Evolutionary conservation across 2,888 invertebrate species (phyloP), one percentile per base, ranked within the genome.

Genomic region (Lysandra coridon): DNA sequence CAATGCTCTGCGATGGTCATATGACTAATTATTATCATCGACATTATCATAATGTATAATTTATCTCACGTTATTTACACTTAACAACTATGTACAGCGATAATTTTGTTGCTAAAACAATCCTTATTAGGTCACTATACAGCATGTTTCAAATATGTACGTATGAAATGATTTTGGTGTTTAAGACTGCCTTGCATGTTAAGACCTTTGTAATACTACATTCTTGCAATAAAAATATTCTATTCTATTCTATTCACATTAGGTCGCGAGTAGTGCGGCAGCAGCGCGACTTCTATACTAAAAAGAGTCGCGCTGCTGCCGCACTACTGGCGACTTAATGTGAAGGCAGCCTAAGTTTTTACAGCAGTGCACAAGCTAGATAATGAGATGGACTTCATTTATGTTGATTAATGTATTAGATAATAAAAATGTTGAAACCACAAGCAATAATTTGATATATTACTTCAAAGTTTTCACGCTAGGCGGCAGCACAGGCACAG

Each of bases 1-100:
- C 69, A 69, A 69, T 69, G 69, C 14, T 69, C 69, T 37, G 14
- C 5, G 14, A 14, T 69, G 69, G 69, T 69, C 69, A 69, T 33
- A 69, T 37, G 69, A 69, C 69, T 69, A 69, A 37, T 69, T 62
- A 62, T n/a, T 62, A 62, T 64, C 12, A 33, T 69, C 69, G 14
- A 69, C 33, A 69, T 69, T 69, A 69, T 37, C 33, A 37, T 69
- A 69, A 33, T 69, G 33, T 69, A 30, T 64, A 10, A 30, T 64
- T 30, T 69, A 14, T 69, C 14, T 69, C 1, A 33, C 1, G 5
- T 69, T 69, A 69, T 37, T 69, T 69, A 69, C 64, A 5, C n/a
- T 10, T 30, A 7, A 30, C 17, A 69, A 69, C 33, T 69, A 69
- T 69, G 33, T 69, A 37, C 14, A 37, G 69, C 14, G 14, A 33